Conservation (phyloP, 2,888 invertebrate species). For the Calliopum simillimum region DNA sequence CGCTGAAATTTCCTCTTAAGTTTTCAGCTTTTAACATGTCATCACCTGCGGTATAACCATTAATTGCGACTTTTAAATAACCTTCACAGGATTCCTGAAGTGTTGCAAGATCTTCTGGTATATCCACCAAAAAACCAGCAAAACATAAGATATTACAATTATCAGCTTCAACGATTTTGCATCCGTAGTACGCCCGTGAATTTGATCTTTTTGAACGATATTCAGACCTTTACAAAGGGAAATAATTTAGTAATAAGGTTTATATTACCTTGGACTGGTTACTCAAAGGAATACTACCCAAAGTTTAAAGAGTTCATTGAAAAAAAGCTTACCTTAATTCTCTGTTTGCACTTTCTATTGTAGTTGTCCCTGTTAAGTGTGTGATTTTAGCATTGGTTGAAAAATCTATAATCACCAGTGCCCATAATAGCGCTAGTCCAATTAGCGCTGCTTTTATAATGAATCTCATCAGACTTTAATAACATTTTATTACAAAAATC, state of each 20-base stretch:
- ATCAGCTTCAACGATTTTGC: neutral
- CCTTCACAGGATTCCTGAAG: conserved; percentile 27
- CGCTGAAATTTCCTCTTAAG: conserved; percentile 40
- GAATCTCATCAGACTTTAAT: conserved; percentile 58
- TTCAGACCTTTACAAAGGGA: no score
- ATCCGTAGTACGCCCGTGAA: no score
- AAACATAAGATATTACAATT: conserved; percentile 34
- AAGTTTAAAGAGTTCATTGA: no score
- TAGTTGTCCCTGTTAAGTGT: no score
- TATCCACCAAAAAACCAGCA: conserved; percentile 27
- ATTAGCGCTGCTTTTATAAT: conserved; percentile 48
- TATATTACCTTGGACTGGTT: no score
- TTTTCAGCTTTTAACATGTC: conserved; percentile 36
- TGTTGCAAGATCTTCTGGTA: conserved; percentile 30
- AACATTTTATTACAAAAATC: no score
- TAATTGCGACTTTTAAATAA: conserved; percentile 36
- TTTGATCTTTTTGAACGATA: no score
- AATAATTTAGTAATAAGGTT: no score
- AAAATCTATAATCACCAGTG: conserved; percentile 58
- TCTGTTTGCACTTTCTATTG: no score
- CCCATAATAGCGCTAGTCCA: conserved; percentile 53
- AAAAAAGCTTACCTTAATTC: no score
- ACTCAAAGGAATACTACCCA: no score
- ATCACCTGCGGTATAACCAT: conserved; percentile 43
- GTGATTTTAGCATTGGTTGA: neutral